Evolutionary conservation across 2,113 vertebrate species (phyloP), one percentile per base, ranked within the genome.

Genomic region (Abramis brama): DNA sequence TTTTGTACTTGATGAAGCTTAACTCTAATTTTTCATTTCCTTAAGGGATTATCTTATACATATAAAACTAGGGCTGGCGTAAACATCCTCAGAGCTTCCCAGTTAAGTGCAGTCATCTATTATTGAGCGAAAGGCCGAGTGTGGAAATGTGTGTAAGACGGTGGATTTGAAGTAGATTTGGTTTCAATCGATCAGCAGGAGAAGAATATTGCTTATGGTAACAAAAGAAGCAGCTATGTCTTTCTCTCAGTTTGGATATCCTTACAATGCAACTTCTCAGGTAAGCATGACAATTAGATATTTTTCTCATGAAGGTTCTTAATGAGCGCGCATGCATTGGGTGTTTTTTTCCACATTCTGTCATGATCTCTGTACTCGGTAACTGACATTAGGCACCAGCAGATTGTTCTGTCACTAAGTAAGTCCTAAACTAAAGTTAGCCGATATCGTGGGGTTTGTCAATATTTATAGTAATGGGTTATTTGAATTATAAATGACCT

Each of bases 181-280:
- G 94, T 95, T 94, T 92, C 95, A 96, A 96, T 96, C 96, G 95
- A 97, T 96, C 96, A 95, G 94, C 43, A 93, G 94, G 94, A 94
- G 93, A 94, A 94, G 95, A 94, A 95, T 96, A 96, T 96, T 97
- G 94, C 95, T 94, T 94, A 96, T 96, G 96, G 93, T 95, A 92
- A 95, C 95, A 95, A 96, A 96, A 95, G 95, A 94, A 94, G 96
- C 94, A 91, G 95, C 94, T 88, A 99, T 99, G 98, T 98, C 97
- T 93, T 99, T 99, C 95, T 96, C 97, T 83, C 97, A 98, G 94
- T 98, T 99, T 92, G 97, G 98, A 96, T 99, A 98, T 90, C 97
- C 98, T 43, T 99, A 98, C 91, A 95, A 96, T 95, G 94, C 96
- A 93, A 94, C 97, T 93, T 97, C 97, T 88, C 97, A 99, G 97